phyloP scores from a whole-genome alignment of 2,113 vertebrate genomes.

The Toxotes chatareus region DNA sequence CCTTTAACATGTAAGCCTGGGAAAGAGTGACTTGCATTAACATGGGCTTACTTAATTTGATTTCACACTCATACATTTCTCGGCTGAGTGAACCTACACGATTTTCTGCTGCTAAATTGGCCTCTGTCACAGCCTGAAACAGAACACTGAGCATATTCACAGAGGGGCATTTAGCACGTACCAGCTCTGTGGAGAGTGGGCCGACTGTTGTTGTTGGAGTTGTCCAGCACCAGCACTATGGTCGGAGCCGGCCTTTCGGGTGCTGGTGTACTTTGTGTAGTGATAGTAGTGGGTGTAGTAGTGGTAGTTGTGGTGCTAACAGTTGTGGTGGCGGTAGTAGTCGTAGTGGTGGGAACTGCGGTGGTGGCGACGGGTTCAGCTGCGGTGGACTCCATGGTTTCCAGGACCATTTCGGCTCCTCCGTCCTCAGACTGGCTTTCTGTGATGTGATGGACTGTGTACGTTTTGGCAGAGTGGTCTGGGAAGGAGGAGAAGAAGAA shows the following conservation, averaged over 20 bases:
- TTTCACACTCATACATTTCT: slow-evolving; percentile 19
- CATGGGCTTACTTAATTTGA: background rate
- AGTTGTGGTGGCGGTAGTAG: slow-evolving; percentile 30
- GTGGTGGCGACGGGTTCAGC: slow-evolving; percentile 43
- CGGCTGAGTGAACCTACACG: background rate
- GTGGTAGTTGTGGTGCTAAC: slow-evolving; percentile 62
- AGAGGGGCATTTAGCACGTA: slow-evolving; percentile 24
- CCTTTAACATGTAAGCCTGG: background rate
- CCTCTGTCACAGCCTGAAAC: background rate
- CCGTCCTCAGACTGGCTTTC: slow-evolving; percentile 79
- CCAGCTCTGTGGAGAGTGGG: slow-evolving; percentile 81
- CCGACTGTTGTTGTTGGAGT: slow-evolving; percentile 80
- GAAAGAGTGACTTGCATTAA: slow-evolving; percentile 24
- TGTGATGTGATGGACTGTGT: slow-evolving; percentile 72
- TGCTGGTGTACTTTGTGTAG: slow-evolving; percentile 25
- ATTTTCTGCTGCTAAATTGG: slow-evolving; percentile 13
- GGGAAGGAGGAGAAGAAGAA: slow-evolving; percentile 1
- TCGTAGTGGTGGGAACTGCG: slow-evolving; percentile 7
- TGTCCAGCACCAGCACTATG: slow-evolving; percentile 77
- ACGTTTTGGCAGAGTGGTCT: slow-evolving; percentile 84
- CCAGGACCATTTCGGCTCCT: slow-evolving; percentile 66
- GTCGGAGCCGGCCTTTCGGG: slow-evolving; percentile 77
- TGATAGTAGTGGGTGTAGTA: slow-evolving; percentile 39
- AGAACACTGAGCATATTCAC: background rate
- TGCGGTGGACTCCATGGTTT: slow-evolving; percentile 59